Conservation (phyloP, 1,140 invertebrate genomes). For the Plodia interpunctella region DNA sequence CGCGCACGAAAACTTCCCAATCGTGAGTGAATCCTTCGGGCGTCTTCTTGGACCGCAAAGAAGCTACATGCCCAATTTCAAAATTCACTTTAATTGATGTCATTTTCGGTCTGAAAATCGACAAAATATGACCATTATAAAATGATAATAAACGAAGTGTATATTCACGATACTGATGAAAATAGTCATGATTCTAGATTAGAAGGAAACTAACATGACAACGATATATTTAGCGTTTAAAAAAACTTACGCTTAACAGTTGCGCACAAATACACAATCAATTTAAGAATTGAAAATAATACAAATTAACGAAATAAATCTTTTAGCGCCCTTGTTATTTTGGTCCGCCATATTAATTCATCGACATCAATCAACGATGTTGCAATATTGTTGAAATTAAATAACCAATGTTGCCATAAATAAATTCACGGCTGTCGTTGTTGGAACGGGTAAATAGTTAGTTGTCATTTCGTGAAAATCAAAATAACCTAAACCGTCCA, state of each 20-base stretch:
- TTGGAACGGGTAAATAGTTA: too few species aligned
- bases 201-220: not conserved
- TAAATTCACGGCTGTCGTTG: too few species aligned
- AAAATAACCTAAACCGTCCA: too few species aligned
- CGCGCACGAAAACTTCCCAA: conserved; percentile 97
- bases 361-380: conserved; percentile 11
- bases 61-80: conserved; percentile 94
- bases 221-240: not conserved
- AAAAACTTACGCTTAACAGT: conserved; percentile 27
- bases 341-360: conserved; percentile 69
- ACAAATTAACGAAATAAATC: conserved; percentile 53
- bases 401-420: too few species aligned
- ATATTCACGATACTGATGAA: not conserved
- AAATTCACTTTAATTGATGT: conserved; percentile 90
- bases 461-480: too few species aligned
- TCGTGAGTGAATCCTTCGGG: conserved; percentile 96
- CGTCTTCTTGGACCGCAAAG: conserved; percentile 86
- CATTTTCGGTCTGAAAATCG: conserved; percentile 55
- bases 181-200: not conserved
- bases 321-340: conserved; percentile 76
- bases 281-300: conserved; percentile 37
- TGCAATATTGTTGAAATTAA: not conserved
- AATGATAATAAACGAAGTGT: conserved; percentile 13
- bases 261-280: conserved; percentile 17
- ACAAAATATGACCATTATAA: conserved; percentile 10